phyloP scores from a whole-genome alignment of 1,140 invertebrate genomes.

The Patella vulgata region DNA sequence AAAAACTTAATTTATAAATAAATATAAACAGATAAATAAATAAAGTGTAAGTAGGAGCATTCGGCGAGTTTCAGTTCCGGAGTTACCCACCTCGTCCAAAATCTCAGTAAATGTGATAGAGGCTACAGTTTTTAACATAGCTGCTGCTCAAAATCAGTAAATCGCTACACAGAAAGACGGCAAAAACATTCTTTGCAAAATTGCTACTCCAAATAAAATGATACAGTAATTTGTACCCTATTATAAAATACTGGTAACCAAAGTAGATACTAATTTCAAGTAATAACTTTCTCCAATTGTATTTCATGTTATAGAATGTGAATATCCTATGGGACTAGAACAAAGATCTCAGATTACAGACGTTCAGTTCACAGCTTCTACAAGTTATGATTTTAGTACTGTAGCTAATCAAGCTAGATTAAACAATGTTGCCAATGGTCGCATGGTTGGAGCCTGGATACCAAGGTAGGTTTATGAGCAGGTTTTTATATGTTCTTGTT shows the following conservation, averaged over 20 bases:
- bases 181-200: no score
- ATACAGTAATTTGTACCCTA: neutral
- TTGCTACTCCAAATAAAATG: neutral
- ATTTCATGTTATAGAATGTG: conserved; percentile 45
- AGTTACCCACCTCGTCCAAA: no score
- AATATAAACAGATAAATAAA: no score
- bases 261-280: neutral
- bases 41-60: no score
- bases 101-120: no score
- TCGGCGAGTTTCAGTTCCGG: no score
- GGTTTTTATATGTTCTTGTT: neutral
- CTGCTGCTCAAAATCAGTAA: no score
- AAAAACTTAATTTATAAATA: no score
- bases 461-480: no score
- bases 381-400: conserved; percentile 23
- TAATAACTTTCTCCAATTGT: no score
- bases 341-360: conserved; percentile 20
- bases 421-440: conserved; percentile 3
- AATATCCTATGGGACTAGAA: conserved; percentile 33
- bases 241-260: neutral
- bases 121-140: no score
- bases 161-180: no score
- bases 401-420: conserved; percentile 36
- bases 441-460: conserved; percentile 29
- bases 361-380: conserved; percentile 38